A percentile compares a stretch with the other conserved stretches of the same genome.
Conservation (phyloP, 2,797 vertebrate genomes). For the Sphaeramia orbicularis region DNA sequence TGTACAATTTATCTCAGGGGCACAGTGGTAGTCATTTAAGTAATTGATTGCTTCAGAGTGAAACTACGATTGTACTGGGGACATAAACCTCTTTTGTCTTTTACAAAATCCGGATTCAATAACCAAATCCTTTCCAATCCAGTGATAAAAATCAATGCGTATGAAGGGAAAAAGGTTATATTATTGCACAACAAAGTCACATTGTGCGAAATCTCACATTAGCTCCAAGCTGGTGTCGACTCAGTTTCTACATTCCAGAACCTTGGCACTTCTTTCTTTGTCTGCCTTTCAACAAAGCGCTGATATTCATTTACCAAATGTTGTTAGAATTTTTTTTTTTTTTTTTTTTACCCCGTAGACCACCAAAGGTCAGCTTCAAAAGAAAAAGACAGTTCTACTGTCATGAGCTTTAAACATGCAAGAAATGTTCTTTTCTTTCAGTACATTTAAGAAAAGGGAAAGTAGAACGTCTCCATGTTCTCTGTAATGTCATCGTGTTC, state of each 20-base stretch:
- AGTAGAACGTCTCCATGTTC: no score
- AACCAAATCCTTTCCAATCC: constrained; percentile 11
- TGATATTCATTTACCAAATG: constrained; percentile 35
- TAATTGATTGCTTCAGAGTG: constrained; percentile 21
- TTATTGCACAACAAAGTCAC: constrained; percentile 33
- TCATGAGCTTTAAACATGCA: no score
- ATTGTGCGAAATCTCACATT: constrained; percentile 26
- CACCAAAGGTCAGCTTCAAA: constrained; percentile 45
- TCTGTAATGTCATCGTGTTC: not conserved
- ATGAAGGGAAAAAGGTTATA: constrained; percentile 17
- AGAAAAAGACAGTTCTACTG: constrained; percentile 4
- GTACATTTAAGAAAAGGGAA: no score
- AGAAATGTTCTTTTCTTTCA: no score
- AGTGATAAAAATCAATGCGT: constrained; percentile 10
- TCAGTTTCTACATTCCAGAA: constrained; percentile 34
- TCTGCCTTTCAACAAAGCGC: constrained; percentile 28
- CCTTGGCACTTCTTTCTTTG: constrained; percentile 45
- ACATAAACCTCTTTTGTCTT: constrained; percentile 5
- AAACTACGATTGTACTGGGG: constrained; percentile 39
- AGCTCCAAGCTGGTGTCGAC: constrained; percentile 21
- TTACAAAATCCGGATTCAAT: constrained; percentile 24
- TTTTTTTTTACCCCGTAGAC: no score
- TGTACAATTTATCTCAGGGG: constrained; percentile 29
- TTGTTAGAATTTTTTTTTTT: constrained; percentile 31
- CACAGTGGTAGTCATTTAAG: constrained; percentile 16